Evolutionary conservation across 2,113 vertebrate genomes (phyloP).

Genomic region (Chloropsis cyanopogon): DNA sequence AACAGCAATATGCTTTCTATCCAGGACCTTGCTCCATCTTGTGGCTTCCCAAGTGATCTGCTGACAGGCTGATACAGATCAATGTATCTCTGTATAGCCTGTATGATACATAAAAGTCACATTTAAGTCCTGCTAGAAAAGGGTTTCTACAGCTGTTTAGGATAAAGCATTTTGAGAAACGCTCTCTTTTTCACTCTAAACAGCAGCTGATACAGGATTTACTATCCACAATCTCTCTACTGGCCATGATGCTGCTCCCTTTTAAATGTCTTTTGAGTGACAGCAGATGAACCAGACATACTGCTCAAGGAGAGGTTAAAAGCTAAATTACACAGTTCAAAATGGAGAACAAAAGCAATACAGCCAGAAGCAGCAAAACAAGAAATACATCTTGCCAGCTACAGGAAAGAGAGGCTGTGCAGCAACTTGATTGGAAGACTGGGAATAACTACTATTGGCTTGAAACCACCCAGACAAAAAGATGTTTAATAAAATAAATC

Average conservation of each 20-base stretch:
- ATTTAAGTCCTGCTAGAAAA: background rate
- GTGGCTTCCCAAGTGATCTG: background rate
- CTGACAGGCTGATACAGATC: background rate
- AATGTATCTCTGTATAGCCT: background rate
- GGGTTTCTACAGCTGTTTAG: background rate
- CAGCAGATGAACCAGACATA: background rate
- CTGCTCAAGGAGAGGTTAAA: background rate
- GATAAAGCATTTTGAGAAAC: background rate
- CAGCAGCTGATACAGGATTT: background rate
- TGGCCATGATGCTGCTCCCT: background rate
- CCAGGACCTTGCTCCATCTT: background rate
- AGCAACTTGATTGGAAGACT: background rate
- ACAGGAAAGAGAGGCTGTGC: background rate
- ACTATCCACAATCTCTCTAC: background rate
- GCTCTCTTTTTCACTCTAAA: background rate
- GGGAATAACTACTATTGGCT: background rate
- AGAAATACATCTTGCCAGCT: background rate
- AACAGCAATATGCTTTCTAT: background rate
- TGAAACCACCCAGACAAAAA: background rate
- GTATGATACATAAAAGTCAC: fast-evolving
- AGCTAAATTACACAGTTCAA: background rate
- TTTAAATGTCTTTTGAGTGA: background rate
- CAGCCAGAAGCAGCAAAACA: background rate
- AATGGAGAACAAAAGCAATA: background rate
- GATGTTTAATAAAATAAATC: background rate